A percentile compares a stretch with the other conserved stretches of the same genome.
Conservation (phyloP, 2,113 vertebrate genomes). For the Trochalopteron elliotii region DNA sequence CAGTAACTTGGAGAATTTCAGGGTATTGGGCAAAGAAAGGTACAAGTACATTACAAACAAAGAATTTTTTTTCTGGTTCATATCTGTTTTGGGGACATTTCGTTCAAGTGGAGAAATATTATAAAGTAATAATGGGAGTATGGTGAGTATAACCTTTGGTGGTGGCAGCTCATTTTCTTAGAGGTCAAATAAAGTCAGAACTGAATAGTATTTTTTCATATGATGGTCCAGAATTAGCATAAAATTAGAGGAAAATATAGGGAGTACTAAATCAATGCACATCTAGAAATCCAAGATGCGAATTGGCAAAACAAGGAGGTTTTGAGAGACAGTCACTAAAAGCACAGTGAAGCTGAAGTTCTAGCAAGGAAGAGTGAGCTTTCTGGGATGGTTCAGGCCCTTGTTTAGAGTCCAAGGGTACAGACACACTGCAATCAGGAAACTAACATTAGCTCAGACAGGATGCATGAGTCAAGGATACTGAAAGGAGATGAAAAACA, state of each 20-base stretch:
- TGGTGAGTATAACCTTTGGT: neutral
- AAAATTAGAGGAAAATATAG: neutral
- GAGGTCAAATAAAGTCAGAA: neutral
- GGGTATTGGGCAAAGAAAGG: neutral
- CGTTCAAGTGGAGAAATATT: neutral
- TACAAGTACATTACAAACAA: neutral
- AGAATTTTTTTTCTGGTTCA: neutral
- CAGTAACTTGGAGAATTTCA: neutral
- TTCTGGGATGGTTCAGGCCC: neutral
- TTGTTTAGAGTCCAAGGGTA: neutral
- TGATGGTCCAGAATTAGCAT: neutral
- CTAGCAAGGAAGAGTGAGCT: neutral
- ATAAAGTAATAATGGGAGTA: neutral
- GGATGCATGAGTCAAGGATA: constrained; percentile 70
- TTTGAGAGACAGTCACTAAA: neutral
- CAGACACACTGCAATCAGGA: constrained; percentile 56
- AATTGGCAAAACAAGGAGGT: neutral
- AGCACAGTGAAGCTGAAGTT: neutral
- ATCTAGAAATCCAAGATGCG: neutral
- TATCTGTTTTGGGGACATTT: neutral
- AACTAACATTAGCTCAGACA: constrained; percentile 67
- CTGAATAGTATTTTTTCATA: neutral
- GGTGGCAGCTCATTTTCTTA: neutral
- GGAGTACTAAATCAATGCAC: neutral
- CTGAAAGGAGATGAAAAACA: constrained; percentile 8